Conservation (phyloP, 2,113 vertebrate species). For the Prietella phreatophila region DNA sequence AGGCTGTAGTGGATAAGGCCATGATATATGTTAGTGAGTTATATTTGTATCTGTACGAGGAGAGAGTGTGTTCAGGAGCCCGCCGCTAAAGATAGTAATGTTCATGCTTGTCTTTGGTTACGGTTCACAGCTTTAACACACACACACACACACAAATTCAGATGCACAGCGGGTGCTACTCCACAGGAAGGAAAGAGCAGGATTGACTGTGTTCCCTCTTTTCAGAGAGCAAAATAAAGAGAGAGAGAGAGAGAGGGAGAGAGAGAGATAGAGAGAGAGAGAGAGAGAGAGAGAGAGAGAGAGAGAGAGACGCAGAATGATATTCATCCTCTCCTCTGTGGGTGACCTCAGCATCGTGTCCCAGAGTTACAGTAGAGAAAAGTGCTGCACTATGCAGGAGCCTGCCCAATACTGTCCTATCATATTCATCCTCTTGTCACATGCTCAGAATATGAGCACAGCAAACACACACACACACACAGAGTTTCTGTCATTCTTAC, state of each 20-base stretch:
- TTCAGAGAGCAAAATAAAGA: neutral
- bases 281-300: neutral
- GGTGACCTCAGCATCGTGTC: conserved; percentile 44
- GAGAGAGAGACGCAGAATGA: neutral
- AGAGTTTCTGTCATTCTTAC: neutral
- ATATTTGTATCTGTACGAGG: conserved; percentile 54
- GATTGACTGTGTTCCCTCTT: conserved; percentile 13
- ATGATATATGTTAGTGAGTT: conserved; percentile 25
- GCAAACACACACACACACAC: neutral
- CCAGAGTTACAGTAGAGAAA: conserved; percentile 41
- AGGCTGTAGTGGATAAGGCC: conserved; percentile 39
- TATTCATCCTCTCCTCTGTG: conserved; percentile 36
- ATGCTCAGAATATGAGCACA: conserved; percentile 15
- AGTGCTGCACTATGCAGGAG: conserved; percentile 38
- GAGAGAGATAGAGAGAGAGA: no score
- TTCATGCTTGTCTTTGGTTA: conserved; percentile 47
- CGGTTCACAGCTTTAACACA: conserved; percentile 44
- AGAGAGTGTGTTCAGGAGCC: conserved; percentile 45
- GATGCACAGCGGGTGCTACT: conserved; percentile 34
- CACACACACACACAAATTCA: conserved; percentile 21
- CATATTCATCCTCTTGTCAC: conserved; percentile 34
- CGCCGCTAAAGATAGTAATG: conserved; percentile 55
- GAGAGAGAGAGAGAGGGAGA: neutral
- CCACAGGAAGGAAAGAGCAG: conserved; percentile 18
- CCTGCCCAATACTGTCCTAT: conserved; percentile 32